Evolutionary conservation across 2,888 invertebrate genomes (phyloP).

Genomic region (Melanostoma mellinum): DNA sequence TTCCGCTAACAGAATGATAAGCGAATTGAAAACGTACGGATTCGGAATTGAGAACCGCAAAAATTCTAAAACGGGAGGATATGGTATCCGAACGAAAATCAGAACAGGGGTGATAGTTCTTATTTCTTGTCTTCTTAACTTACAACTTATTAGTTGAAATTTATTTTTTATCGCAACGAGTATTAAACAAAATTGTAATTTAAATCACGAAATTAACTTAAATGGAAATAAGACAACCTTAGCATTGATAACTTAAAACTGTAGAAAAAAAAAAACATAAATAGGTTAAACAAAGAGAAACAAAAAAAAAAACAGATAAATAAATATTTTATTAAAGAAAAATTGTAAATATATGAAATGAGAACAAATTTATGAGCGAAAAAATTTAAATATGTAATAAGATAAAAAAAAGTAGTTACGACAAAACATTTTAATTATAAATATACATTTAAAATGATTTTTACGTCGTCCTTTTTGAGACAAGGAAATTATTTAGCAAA

Average conservation of each 20-base stretch:
- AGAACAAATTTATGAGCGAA: slow-evolving; percentile 57
- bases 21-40: too few species aligned
- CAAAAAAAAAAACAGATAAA: slow-evolving; percentile 37
- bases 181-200: slow-evolving; percentile 57
- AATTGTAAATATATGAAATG: slow-evolving; percentile 60
- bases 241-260: slow-evolving; percentile 21
- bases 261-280: slow-evolving; percentile 38
- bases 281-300: slow-evolving; percentile 22
- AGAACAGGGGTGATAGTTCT: too few species aligned
- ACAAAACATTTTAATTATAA: slow-evolving; percentile 52
- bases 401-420: slow-evolving; percentile 14
- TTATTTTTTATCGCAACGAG: slow-evolving; percentile 30
- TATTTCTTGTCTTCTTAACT: too few species aligned
- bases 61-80: too few species aligned
- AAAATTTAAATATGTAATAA: slow-evolving; percentile 41
- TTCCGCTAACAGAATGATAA: too few species aligned
- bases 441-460: slow-evolving; percentile 59
- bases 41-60: too few species aligned
- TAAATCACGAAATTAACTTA: slow-evolving; percentile 24
- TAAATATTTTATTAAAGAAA: slow-evolving; percentile 68
- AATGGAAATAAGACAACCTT: slow-evolving; percentile 23
- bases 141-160: slow-evolving; percentile 12
- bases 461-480: slow-evolving; percentile 65
- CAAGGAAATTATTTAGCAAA: slow-evolving; percentile 68
- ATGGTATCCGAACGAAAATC: too few species aligned